These are phyloP conservation scores for Riparia riparia DNA, from an alignment of 2,113 vertebrate genomes.

Conservation along the genomic window DNA sequence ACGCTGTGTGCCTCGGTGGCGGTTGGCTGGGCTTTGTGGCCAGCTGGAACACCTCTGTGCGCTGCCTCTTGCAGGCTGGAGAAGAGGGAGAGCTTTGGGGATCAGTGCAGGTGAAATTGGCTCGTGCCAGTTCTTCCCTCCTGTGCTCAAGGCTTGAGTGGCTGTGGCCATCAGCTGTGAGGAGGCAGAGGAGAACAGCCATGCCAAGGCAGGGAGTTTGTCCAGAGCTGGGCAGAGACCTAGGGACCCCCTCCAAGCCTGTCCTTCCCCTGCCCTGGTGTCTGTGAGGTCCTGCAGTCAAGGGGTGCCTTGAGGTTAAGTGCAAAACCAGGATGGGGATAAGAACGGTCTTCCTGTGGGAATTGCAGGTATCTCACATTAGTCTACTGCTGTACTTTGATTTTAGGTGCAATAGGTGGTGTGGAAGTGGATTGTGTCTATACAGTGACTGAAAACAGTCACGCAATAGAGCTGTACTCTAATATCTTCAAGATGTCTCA, in stretches of 20 bases:
- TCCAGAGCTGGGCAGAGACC: neutral
- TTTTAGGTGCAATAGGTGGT: rapidly evolving
- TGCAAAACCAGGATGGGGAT: neutral
- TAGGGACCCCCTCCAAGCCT: neutral
- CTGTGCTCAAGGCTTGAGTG: neutral
- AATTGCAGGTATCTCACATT: neutral
- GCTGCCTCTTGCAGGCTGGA: neutral
- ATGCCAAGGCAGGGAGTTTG: neutral
- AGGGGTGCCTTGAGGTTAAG: neutral
- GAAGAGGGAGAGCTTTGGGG: neutral
- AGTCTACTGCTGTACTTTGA: rapidly evolving
- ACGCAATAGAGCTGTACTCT: rapidly evolving
- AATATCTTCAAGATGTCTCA: rapidly evolving
- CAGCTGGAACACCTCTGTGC: neutral
- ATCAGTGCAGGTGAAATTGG: rapidly evolving
- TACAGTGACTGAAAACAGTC: neutral
- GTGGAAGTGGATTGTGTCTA: neutral
- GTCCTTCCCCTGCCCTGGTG: neutral
- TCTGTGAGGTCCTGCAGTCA: neutral
- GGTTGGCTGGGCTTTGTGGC: neutral
- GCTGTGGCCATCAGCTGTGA: rapidly evolving
- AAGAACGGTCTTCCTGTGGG: rapidly evolving
- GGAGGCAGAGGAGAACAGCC: neutral
- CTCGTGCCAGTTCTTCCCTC: neutral
- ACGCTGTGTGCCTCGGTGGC: too few species aligned